phyloP scores from a whole-genome alignment of 2,888 invertebrate genomes.

The Rhopalosiphum nymphaeae region DNA sequence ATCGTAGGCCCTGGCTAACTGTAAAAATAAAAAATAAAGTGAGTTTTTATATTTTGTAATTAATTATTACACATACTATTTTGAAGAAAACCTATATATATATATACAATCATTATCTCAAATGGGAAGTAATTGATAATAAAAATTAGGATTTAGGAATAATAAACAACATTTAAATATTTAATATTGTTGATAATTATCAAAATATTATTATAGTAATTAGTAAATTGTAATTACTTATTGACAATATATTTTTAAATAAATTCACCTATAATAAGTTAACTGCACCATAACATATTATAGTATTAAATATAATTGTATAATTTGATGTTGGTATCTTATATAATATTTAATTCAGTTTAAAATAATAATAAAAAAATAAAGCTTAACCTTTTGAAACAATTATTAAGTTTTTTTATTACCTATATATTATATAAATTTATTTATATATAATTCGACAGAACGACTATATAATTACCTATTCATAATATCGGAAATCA shows the following conservation, averaged over 20 bases:
- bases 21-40: conserved; percentile 70
- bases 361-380: background rate
- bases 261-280: background rate
- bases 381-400: background rate
- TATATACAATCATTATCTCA: background rate
- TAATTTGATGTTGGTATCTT: background rate
- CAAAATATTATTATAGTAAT: background rate
- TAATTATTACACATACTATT: background rate
- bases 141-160: background rate
- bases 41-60: background rate
- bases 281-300: background rate
- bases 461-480: background rate
- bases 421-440: background rate
- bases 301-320: background rate
- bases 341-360: background rate
- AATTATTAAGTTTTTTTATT: background rate
- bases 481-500: background rate
- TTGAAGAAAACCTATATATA: background rate
- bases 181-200: background rate
- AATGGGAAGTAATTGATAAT: background rate
- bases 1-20: conserved; percentile 92
- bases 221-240: background rate
- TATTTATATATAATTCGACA: background rate
- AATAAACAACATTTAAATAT: background rate
- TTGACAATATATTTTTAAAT: background rate